phyloP scores from a whole-genome alignment of 2,797 vertebrate genomes.

The Mus spretus region DNA sequence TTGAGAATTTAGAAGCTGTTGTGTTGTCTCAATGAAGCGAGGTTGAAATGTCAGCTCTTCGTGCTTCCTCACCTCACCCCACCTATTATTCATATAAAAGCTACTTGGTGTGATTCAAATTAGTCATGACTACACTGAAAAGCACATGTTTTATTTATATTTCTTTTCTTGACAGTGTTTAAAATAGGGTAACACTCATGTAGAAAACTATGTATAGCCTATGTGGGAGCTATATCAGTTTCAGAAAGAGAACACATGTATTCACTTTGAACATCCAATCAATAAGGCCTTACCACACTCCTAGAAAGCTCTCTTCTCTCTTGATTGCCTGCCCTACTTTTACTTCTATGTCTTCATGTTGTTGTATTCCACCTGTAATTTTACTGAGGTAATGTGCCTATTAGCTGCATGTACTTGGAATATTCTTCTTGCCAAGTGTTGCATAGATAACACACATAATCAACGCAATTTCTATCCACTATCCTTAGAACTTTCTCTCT shows the following conservation, averaged over 20 bases:
- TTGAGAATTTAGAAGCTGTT: background rate
- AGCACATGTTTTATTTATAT: constrained; percentile 13
- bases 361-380: background rate
- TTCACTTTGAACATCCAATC: background rate
- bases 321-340: accelerated
- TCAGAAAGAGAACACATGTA: background rate
- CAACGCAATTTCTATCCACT: background rate
- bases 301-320: background rate
- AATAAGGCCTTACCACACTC: background rate
- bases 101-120: constrained; percentile 26
- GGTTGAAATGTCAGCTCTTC: constrained; percentile 7
- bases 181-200: constrained; percentile 26
- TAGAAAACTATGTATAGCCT: background rate
- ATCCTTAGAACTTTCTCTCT: background rate
- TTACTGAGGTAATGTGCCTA: background rate
- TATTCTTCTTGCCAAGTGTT: constrained; percentile 1
- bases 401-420: background rate
- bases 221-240: constrained; percentile 19
- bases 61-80: background rate
- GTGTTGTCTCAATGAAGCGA: background rate
- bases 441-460: background rate
- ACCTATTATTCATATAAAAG: constrained; percentile 49
- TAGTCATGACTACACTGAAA: background rate
- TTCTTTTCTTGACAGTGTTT: constrained; percentile 63
- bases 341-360: background rate